A percentile compares a stretch with the other conserved stretches of the same genome.
Evolutionary conservation across 2,113 vertebrate species (phyloP).

Genomic region (Mugil cephalus): DNA sequence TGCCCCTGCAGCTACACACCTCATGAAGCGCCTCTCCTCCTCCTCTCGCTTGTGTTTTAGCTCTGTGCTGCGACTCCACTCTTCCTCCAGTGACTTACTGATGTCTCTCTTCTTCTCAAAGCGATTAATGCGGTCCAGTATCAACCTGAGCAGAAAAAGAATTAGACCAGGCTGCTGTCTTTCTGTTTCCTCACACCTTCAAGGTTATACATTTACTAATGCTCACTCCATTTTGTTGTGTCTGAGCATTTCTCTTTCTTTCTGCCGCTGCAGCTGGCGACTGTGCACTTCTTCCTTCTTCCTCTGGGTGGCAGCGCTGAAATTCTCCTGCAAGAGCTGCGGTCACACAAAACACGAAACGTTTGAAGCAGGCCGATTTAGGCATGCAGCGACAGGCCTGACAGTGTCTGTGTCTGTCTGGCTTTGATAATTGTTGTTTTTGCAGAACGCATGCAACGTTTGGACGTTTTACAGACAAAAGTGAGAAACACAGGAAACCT

Average conservation of each 20-base stretch:
- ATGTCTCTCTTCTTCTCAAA: slow-evolving; percentile 75
- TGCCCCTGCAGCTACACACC: no score
- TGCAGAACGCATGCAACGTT: no score
- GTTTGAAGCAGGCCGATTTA: neutral
- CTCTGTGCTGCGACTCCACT: slow-evolving; percentile 78
- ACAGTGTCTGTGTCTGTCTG: neutral
- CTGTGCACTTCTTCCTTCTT: slow-evolving; percentile 73
- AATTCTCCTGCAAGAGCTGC: slow-evolving; percentile 78
- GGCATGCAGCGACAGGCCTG: neutral
- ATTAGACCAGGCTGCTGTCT: neutral
- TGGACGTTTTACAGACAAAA: no score
- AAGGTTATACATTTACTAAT: neutral
- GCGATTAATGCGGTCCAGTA: slow-evolving; percentile 62
- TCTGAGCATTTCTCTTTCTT: slow-evolving; percentile 81
- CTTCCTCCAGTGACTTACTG: slow-evolving; percentile 77
- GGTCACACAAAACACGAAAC: neutral
- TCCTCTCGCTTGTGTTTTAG: slow-evolving; percentile 82
- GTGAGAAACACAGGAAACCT: slow-evolving; percentile 34
- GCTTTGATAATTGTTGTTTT: neutral
- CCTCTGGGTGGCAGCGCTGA: slow-evolving; percentile 64
- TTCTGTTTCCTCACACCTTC: neutral
- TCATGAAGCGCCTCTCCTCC: slow-evolving; percentile 81
- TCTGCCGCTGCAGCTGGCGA: slow-evolving; percentile 75
- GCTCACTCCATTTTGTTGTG: slow-evolving; percentile 82
- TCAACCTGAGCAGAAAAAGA: slow-evolving; percentile 63